Percentiles rank a stretch among this genome's conserved stretches.
Evolutionary conservation across 2,797 vertebrate species (phyloP).

Genomic region (Spea hammondii): DNA sequence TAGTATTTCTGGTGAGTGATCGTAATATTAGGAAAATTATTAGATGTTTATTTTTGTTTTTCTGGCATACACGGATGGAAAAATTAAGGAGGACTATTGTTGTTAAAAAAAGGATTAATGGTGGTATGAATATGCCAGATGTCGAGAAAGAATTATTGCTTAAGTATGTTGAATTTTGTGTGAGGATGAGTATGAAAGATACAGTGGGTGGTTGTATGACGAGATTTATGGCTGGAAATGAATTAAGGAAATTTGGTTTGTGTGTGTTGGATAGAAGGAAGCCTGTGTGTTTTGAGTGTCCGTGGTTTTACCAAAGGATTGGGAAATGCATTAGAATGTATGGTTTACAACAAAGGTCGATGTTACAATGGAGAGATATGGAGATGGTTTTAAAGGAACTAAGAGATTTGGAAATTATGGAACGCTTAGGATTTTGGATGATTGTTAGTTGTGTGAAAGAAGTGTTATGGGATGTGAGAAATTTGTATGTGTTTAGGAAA

Average conservation of each 20-base stretch:
- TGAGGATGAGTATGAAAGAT: not conserved
- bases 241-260: not conserved
- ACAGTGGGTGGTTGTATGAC: not conserved
- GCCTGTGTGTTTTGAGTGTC: not conserved
- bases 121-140: not conserved
- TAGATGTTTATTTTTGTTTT: not conserved
- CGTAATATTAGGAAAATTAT: not conserved
- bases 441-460: too few relatives aligned
- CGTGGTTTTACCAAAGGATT: not conserved
- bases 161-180: not conserved
- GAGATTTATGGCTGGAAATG: not conserved
- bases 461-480: too few relatives aligned
- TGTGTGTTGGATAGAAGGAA: not conserved
- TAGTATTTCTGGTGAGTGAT: not conserved
- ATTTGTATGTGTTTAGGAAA: too few relatives aligned
- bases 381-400: too few relatives aligned
- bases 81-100: too few relatives aligned
- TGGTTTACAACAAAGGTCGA: too few relatives aligned
- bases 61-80: not conserved
- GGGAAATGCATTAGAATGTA: not conserved
- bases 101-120: not conserved
- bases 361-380: too few relatives aligned
- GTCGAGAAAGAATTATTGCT: not conserved
- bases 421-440: too few relatives aligned
- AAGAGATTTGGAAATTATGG: too few relatives aligned